These are phyloP conservation scores for Halichondria panicea DNA, from an alignment of 37 sponge, comb jelly and placozoan species.

Conservation along the genomic window DNA sequence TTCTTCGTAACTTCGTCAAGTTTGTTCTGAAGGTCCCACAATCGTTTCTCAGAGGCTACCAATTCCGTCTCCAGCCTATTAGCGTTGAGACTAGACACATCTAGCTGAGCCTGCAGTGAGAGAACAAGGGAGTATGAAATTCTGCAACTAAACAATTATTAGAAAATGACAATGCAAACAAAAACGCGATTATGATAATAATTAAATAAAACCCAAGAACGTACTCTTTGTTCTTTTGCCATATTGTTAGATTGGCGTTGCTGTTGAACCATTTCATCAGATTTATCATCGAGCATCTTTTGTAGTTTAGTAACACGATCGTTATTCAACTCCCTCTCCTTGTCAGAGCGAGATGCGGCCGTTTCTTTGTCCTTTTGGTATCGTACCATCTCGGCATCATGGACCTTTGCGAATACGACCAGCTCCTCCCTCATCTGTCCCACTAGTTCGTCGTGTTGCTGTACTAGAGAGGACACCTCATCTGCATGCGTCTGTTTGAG, in stretches of 20 bases:
- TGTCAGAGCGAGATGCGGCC: conserved; percentile 3
- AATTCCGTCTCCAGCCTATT: conserved; percentile 35
- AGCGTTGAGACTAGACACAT: conserved; percentile 36
- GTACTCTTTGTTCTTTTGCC: conserved; percentile 12
- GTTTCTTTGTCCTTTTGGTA: conserved; percentile 12
- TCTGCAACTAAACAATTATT: too few relatives aligned
- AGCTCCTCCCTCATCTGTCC: conserved; percentile 34
- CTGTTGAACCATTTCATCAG: conserved; percentile 38
- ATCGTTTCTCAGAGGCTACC: conserved; percentile 22
- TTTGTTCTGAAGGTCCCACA: conserved; percentile 43
- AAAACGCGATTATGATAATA: too few relatives aligned
- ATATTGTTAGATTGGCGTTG: conserved; percentile 26
- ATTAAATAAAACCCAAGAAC: too few relatives aligned
- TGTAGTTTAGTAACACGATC: conserved; percentile 33
- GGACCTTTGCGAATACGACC: not conserved
- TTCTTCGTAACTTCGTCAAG: conserved; percentile 50
- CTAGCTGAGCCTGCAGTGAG: conserved; percentile 27
- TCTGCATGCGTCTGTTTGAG: not conserved
- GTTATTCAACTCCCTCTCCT: conserved; percentile 17
- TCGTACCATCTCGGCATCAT: conserved; percentile 6
- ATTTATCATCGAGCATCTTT: conserved; percentile 31
- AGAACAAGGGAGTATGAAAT: not conserved
- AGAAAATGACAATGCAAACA: too few relatives aligned
- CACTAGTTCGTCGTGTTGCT: conserved; percentile 32
- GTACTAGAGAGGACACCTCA: conserved; percentile 2